Conservation (phyloP, 2,113 vertebrate genomes). For the Tragelaphus strepsiceros region DNA sequence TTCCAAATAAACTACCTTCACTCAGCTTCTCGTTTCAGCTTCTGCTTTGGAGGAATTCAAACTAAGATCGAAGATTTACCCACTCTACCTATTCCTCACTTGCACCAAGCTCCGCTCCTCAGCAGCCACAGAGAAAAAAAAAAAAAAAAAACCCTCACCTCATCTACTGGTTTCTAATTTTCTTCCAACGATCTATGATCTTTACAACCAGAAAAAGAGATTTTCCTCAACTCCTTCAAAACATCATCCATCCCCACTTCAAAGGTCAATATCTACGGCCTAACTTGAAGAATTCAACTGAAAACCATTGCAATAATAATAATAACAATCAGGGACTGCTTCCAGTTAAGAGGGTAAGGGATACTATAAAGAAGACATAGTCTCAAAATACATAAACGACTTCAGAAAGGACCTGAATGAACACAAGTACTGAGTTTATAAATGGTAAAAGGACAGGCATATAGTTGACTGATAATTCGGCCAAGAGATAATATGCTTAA, state of each 20-base stretch:
- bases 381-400: background rate
- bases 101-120: background rate
- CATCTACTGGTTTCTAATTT: background rate
- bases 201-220: background rate
- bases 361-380: background rate
- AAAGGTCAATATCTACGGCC: background rate
- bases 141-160: background rate
- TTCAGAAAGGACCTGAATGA: constrained; percentile 41
- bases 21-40: background rate
- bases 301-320: background rate
- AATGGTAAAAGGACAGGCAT: constrained; percentile 53
- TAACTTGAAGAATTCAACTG: background rate
- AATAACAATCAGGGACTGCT: background rate
- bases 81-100: background rate
- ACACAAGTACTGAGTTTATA: constrained; percentile 48
- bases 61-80: background rate
- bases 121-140: background rate
- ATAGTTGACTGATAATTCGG: constrained; percentile 32
- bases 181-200: background rate
- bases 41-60: background rate
- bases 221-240: background rate
- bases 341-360: background rate
- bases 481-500: constrained; percentile 38
- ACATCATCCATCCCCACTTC: background rate
- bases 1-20: background rate